Percentiles rank a stretch among this genome's conserved stretches.
phyloP scores from a whole-genome alignment of 2,797 vertebrate species.

The Anolis apletophallus region DNA sequence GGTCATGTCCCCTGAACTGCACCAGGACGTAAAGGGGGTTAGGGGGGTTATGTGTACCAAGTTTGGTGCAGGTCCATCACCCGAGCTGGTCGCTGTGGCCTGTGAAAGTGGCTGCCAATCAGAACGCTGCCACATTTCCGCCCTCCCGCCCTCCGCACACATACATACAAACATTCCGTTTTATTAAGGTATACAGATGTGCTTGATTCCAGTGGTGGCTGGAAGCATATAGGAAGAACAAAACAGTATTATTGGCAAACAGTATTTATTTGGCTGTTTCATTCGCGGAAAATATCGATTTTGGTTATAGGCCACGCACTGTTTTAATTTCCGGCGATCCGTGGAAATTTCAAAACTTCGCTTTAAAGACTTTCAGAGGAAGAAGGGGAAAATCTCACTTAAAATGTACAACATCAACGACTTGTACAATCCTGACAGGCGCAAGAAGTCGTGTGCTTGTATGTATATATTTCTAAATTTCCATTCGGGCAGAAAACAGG shows the following conservation, averaged over 20 bases:
- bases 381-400: background rate
- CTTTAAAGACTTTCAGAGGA: background rate
- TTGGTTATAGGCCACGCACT: background rate
- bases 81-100: too few species aligned
- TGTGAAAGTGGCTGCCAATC: too few species aligned
- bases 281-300: background rate
- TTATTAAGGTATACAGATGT: too few species aligned
- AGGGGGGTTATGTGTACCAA: too few species aligned
- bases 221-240: background rate
- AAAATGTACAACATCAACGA: background rate
- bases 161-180: too few species aligned
- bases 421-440: background rate
- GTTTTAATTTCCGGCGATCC: background rate
- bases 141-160: too few species aligned
- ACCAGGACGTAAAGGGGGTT: too few species aligned
- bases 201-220: background rate
- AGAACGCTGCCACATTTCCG: too few species aligned
- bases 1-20: too few species aligned
- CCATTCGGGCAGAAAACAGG: background rate
- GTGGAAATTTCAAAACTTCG: background rate
- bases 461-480: background rate
- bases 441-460: background rate
- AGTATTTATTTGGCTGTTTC: background rate
- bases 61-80: too few species aligned
- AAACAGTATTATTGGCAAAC: background rate